Conservation (phyloP, 2,888 invertebrate species). For the Erynnis tages region DNA sequence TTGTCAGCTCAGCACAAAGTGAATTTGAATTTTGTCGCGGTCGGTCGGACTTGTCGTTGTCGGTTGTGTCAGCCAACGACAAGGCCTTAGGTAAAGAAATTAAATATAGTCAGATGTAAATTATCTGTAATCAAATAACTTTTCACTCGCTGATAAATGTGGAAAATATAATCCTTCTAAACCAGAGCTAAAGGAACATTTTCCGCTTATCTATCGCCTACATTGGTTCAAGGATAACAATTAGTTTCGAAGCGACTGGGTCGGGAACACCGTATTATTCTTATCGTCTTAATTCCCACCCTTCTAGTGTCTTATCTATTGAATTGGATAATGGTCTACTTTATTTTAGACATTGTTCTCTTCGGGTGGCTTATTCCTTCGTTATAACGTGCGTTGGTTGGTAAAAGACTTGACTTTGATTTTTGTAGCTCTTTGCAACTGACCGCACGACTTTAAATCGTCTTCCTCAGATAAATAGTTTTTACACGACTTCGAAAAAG, state of each 20-base stretch:
- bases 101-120: too few species aligned
- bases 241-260: slow-evolving; percentile 17
- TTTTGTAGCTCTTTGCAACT: too few species aligned
- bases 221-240: slow-evolving; percentile 17
- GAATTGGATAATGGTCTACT: slow-evolving; percentile 12
- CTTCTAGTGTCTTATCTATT: slow-evolving; percentile 13
- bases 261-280: slow-evolving; percentile 17
- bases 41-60: too few species aligned
- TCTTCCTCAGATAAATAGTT: too few species aligned
- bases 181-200: not conserved
- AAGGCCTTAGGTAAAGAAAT: too few species aligned
- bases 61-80: too few species aligned
- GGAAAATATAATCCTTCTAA: not conserved
- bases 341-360: slow-evolving; percentile 1
- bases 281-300: slow-evolving; percentile 23
- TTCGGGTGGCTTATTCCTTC: not conserved
- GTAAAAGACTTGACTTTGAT: not conserved
- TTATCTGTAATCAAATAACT: not conserved
- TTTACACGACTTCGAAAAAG: too few species aligned
- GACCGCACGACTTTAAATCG: too few species aligned
- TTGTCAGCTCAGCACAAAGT: too few species aligned
- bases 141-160: not conserved
- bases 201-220: slow-evolving; percentile 10
- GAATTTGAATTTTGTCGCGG: too few species aligned
- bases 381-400: not conserved